phyloP scores from a whole-genome alignment of 2,113 vertebrate species.

The Notechis scutatus region DNA sequence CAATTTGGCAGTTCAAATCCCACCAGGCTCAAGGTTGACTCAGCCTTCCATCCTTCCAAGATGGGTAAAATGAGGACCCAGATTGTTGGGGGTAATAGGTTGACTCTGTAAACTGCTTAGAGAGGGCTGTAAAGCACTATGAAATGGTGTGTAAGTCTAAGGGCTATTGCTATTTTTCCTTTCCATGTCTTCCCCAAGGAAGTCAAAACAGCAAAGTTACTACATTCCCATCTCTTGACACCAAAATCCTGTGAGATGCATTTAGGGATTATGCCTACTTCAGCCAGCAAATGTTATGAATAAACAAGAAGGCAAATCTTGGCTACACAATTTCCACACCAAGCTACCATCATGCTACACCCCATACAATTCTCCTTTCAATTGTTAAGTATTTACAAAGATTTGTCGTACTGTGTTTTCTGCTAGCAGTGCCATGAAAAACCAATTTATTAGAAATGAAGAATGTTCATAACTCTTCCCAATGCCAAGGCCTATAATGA shows the following conservation, averaged over 20 bases:
- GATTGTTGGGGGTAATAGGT: no score
- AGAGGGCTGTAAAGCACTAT: no score
- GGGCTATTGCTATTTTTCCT: no score
- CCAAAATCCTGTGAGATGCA: background rate
- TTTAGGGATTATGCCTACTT: background rate
- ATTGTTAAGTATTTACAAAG: background rate
- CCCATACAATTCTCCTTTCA: background rate
- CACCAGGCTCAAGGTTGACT: no score
- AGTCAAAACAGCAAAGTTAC: background rate
- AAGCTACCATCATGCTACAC: background rate
- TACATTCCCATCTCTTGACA: background rate
- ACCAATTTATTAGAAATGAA: background rate
- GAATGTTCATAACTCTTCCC: background rate
- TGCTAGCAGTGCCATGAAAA: background rate
- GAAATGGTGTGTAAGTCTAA: no score
- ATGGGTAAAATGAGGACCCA: no score
- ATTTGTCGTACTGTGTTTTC: background rate
- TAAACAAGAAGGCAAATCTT: background rate
- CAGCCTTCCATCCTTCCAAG: no score
- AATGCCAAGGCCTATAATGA: background rate
- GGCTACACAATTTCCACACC: background rate
- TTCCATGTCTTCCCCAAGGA: background rate
- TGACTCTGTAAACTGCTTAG: no score
- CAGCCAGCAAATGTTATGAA: background rate
- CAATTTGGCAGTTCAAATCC: no score